A percentile compares a stretch with the other conserved stretches of the same genome.
These are phyloP conservation scores for Dermolepida albohirtum DNA, from an alignment of 2,888 invertebrate genomes.

Conservation along the genomic window DNA sequence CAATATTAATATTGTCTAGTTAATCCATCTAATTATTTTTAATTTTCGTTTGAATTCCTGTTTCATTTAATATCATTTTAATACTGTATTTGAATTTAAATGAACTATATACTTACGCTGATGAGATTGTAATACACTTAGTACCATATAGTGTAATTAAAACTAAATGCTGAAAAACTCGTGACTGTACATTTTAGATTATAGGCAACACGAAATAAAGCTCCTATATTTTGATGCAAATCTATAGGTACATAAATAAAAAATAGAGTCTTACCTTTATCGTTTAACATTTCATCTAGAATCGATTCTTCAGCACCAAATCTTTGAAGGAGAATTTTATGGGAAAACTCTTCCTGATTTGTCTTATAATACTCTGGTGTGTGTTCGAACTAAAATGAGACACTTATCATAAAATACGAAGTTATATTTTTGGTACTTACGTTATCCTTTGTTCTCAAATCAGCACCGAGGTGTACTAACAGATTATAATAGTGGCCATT, in stretches of 20 bases:
- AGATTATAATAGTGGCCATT: constrained; percentile 91
- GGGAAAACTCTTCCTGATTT: constrained; percentile 75
- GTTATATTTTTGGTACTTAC: constrained; percentile 67
- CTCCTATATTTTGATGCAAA: constrained; percentile 48
- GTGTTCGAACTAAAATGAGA: constrained; percentile 75
- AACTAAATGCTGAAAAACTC: constrained; percentile 43
- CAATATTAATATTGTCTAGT: too few relatives aligned
- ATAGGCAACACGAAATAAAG: constrained; percentile 55
- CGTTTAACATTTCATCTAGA: constrained; percentile 77
- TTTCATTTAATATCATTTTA: not conserved
- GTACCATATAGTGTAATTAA: constrained; percentile 20
- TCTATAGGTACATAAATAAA: constrained; percentile 6
- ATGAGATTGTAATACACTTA: not conserved
- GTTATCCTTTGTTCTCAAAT: constrained; percentile 84
- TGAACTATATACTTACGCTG: not conserved
- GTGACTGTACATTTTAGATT: constrained; percentile 45
- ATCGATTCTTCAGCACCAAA: constrained; percentile 76
- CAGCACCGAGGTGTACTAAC: constrained; percentile 86
- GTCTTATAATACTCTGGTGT: constrained; percentile 84
- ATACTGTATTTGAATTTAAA: not conserved
- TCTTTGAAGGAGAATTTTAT: constrained; percentile 74
- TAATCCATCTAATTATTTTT: too few relatives aligned
- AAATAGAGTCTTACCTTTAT: constrained; percentile 75
- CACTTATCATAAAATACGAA: not conserved
- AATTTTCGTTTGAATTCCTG: too few relatives aligned